Evolutionary conservation across 2,888 invertebrate species (phyloP).

Genomic region (Tetragonisca angustula): DNA sequence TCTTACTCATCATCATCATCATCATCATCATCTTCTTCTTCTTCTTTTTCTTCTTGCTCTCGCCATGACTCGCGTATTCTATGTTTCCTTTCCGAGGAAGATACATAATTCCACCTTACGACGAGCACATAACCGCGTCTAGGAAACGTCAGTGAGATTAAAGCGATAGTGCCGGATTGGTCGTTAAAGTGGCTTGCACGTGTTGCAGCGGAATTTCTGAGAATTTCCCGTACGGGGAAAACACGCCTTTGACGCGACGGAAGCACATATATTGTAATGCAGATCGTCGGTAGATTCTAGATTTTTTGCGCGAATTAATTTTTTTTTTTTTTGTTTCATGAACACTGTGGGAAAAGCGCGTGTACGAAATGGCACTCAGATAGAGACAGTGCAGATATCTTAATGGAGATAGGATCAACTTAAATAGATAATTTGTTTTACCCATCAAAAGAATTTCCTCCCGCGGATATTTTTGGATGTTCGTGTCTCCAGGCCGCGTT

Average conservation of each 20-base stretch:
- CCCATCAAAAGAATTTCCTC: too few species aligned
- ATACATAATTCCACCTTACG: neutral
- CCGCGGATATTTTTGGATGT: too few species aligned
- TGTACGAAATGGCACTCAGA: too few species aligned
- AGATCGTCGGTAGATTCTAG: too few species aligned
- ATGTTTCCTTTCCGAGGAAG: neutral
- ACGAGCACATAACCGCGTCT: neutral
- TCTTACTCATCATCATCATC: too few species aligned
- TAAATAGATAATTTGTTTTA: too few species aligned
- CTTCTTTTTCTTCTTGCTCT: neutral
- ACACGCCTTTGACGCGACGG: neutral
- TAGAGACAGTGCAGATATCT: too few species aligned
- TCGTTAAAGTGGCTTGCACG: conserved; percentile 26
- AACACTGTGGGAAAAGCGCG: too few species aligned
- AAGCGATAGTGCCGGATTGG: conserved; percentile 17
- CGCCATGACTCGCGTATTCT: neutral
- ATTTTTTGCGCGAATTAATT: too few species aligned
- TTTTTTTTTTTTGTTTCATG: too few species aligned
- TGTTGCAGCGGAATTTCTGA: neutral
- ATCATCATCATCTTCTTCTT: neutral
- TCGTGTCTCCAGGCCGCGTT: too few species aligned
- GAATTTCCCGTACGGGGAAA: neutral
- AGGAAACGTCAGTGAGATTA: conserved; percentile 10
- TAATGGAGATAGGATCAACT: too few species aligned
- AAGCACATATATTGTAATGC: neutral